phyloP scores from a whole-genome alignment of 2,888 invertebrate genomes.

The Dicycla oo region DNA sequence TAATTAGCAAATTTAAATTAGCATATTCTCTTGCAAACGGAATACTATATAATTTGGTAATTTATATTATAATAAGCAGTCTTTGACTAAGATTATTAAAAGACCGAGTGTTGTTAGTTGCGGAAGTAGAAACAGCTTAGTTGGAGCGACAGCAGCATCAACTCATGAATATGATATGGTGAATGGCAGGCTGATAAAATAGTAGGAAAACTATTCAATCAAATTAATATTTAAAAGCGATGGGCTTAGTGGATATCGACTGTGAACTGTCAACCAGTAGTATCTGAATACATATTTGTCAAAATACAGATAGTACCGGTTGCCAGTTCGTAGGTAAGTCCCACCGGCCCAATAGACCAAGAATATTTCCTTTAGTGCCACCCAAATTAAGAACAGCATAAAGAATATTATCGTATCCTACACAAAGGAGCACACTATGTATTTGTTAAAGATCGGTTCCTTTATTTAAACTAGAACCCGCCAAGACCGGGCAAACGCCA shows the following conservation, averaged over 20 bases:
- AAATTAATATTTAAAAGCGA: too few relatives aligned
- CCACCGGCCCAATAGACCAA: too few relatives aligned
- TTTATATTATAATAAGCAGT: slow-evolving; percentile 41
- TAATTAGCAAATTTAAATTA: slow-evolving; percentile 58
- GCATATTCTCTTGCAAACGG: slow-evolving; percentile 39
- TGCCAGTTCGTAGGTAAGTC: too few relatives aligned
- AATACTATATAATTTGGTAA: slow-evolving; percentile 36
- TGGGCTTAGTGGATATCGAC: neutral
- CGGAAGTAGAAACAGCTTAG: neutral
- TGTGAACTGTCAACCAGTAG: too few relatives aligned
- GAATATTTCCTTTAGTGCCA: too few relatives aligned
- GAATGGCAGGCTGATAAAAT: neutral
- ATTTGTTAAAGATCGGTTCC: slow-evolving; percentile 23
- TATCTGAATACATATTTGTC: too few relatives aligned
- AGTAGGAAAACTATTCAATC: too few relatives aligned
- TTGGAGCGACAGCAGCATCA: neutral
- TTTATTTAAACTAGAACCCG: slow-evolving; percentile 34
- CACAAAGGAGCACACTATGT: slow-evolving; percentile 5
- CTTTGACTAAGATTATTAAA: slow-evolving; percentile 33
- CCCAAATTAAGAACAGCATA: neutral
- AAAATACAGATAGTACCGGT: too few relatives aligned
- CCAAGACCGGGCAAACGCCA: neutral
- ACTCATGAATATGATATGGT: neutral
- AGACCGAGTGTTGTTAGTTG: slow-evolving; percentile 2
- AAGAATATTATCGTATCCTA: neutral